Evolutionary conservation across 2,113 vertebrate species (phyloP).

Genomic region (Oreochromis tanganicae): DNA sequence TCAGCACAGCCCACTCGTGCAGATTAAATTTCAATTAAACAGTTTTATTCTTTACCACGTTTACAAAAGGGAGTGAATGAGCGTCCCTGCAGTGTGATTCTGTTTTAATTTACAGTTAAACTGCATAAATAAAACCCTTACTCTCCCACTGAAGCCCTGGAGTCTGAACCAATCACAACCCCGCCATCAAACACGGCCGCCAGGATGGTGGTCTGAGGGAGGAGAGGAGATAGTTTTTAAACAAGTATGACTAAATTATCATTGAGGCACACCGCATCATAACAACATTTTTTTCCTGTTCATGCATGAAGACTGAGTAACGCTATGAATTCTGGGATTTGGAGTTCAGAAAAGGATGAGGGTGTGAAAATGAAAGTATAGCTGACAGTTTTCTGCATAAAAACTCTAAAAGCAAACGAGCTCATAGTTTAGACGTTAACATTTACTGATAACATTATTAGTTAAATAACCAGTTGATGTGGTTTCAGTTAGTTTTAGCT

Average conservation of each 20-base stretch:
- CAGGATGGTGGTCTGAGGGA: constrained; percentile 82
- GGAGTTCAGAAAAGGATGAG: neutral
- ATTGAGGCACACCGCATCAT: neutral
- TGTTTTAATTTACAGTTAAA: neutral
- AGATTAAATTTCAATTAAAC: neutral
- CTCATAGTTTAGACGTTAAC: neutral
- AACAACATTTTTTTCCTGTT: neutral
- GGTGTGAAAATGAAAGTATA: neutral
- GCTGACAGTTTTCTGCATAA: neutral
- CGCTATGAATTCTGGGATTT: neutral
- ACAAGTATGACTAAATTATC: neutral
- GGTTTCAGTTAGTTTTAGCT: too few species aligned
- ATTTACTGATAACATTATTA: too few species aligned
- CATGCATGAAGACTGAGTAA: rapidly evolving
- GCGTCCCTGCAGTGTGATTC: neutral
- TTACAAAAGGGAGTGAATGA: neutral
- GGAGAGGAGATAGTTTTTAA: rapidly evolving
- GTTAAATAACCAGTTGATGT: too few species aligned
- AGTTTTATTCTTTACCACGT: rapidly evolving
- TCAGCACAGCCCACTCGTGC: rapidly evolving
- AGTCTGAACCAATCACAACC: constrained; percentile 83
- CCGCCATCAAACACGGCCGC: constrained; percentile 82
- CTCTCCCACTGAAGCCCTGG: constrained; percentile 77
- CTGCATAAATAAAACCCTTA: neutral
- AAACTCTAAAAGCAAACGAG: rapidly evolving